A percentile compares a stretch with the other conserved stretches of the same genome.
Evolutionary conservation across 2,797 vertebrate species (phyloP).

Genomic region (Alectoris magna): DNA sequence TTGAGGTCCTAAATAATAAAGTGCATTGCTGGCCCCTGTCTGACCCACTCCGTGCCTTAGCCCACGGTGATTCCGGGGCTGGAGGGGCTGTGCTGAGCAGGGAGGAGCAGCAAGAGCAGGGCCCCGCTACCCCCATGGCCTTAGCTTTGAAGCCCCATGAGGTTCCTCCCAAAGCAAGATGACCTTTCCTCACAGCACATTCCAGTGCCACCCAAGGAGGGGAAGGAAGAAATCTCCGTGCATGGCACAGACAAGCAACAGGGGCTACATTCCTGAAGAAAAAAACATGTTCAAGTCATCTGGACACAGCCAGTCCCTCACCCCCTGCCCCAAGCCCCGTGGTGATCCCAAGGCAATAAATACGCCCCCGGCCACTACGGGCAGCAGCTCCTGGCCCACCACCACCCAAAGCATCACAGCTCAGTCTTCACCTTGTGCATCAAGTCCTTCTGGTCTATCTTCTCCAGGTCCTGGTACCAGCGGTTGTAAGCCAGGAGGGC

Average conservation of each 20-base stretch:
- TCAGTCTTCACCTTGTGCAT: conserved; percentile 98
- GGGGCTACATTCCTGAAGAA: conserved; percentile 30
- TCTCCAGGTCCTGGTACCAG: conserved; percentile 93
- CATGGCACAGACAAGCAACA: not conserved
- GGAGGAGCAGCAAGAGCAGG: accelerated
- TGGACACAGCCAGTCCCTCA: not conserved
- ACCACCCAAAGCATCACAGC: conserved; percentile 79
- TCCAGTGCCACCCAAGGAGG: not conserved
- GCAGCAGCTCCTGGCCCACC: not conserved
- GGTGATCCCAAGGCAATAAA: conserved; percentile 23
- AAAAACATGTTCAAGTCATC: not conserved
- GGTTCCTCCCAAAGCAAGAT: not conserved
- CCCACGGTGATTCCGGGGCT: accelerated
- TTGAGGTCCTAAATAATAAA: conserved; percentile 64
- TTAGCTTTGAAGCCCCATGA: accelerated
- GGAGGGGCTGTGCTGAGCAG: not conserved
- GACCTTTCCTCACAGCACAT: not conserved
- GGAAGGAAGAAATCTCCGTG: not conserved
- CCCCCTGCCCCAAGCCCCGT: not conserved
- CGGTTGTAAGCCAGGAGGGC: conserved; percentile 94
- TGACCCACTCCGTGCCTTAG: not conserved
- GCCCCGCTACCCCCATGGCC: not conserved
- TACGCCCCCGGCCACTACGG: conserved; percentile 33
- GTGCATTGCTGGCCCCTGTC: not conserved
- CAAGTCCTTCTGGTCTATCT: conserved; percentile 96